Base-by-base conservation (phyloP, 2,888 invertebrate species). In the Ophonus ardosiacus region DNA sequence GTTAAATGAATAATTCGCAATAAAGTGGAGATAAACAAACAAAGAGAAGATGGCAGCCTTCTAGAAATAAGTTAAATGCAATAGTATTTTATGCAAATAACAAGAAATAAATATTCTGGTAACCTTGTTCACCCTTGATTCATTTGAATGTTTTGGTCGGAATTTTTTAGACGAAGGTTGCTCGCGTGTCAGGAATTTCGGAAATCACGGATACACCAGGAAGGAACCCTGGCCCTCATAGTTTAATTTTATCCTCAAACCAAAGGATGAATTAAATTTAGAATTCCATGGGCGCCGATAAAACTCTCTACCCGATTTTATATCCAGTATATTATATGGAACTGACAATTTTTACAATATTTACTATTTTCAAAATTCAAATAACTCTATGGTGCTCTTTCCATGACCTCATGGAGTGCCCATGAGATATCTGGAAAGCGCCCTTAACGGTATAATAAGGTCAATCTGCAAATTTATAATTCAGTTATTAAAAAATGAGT, bases 211-310 rank as follows among this genome's bases (percentile, higher is more conserved):
- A 43, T 78, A 51, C 38, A 61, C 78, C 51, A 84, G 84, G 84
- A 84, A 78, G 56, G 78, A 84, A 84, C 84, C 84, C 84, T 84
- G 84, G 84, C 84, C 84, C 84, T 84, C 84, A 84, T 17, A 15
- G 59, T 21, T 78, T 84, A 78, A 84, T 51, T 84, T 84, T 78
- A 74, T 65, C 78, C 84, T 6, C 56, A 74, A 78, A 65, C 78
- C 31, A 59, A 65, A 63, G 61, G 31, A 74, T 51, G 43, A 15
- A 76, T 65, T 65, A 56, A 57, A 78, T 56, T 56, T 78, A 78
- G 78, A 76, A 56, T 31, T 31, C 56, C 78, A 78, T 78, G 24
- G 31, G 78, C 78, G 78, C 31, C 56, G 56, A 71, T 51, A 43
- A 5, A 38, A 71, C n/a, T 40, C 43, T 71, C 40, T 18, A 18